phyloP scores from a whole-genome alignment of 35 echinoderm and acorn worm species.

The Ophiothrix spiculata region DNA sequence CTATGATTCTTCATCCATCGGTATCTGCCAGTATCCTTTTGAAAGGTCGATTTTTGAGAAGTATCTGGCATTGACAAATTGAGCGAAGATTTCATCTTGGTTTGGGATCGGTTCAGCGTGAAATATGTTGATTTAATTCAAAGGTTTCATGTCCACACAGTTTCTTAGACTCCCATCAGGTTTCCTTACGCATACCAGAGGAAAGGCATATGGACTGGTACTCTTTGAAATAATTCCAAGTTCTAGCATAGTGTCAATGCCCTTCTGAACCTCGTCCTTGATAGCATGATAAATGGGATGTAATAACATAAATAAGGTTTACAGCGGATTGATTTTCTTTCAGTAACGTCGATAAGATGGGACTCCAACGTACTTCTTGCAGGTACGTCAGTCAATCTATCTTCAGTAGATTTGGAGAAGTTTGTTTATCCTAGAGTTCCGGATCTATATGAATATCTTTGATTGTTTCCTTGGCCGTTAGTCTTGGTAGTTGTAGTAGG shows the following conservation, averaged over 20 bases:
- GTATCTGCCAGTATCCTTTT: conserved; percentile 79
- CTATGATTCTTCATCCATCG: neutral
- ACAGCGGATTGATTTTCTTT: no score
- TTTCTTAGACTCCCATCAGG: conserved; percentile 34
- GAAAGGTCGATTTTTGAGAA: conserved; percentile 56
- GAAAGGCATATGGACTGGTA: conserved; percentile 47
- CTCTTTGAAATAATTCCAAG: no score
- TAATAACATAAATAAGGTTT: no score
- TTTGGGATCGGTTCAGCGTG: conserved; percentile 55
- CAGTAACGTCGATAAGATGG: no score
- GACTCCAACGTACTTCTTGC: neutral
- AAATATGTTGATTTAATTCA: conserved; percentile 45
- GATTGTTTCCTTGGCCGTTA: no score
- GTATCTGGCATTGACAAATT: conserved; percentile 31
- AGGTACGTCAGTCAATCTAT: conserved; percentile 22
- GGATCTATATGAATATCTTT: neutral
- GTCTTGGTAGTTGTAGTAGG: no score
- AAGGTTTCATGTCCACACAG: conserved; percentile 45
- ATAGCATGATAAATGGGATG: conserved; percentile 14
- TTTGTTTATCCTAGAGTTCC: neutral
- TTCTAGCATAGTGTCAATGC: no score
- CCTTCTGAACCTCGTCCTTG: neutral
- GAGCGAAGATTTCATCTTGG: conserved; percentile 57
- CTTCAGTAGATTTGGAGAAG: neutral
- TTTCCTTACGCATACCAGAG: conserved; percentile 54